Percentiles rank a stretch among this genome's conserved stretches.
Conservation (phyloP, 2,113 vertebrate species). For the Sinocyclocheilus maitianheensis region DNA sequence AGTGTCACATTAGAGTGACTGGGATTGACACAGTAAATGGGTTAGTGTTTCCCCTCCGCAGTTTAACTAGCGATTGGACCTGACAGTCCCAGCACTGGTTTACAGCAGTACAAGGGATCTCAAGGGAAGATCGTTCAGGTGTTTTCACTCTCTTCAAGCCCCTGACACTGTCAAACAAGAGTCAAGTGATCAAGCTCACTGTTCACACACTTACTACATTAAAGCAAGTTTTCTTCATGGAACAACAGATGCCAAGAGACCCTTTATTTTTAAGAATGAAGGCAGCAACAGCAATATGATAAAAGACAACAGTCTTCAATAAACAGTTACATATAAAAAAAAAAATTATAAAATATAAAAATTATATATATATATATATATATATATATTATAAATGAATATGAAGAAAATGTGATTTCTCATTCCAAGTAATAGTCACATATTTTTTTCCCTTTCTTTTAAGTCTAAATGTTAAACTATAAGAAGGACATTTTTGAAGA, state of each 20-base stretch:
- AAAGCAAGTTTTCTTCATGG: not conserved
- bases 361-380: no score
- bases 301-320: not conserved
- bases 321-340: not conserved
- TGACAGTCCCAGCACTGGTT: constrained; percentile 63
- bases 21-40: constrained; percentile 49
- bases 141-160: constrained; percentile 60
- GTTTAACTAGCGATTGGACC: constrained; percentile 49
- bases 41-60: constrained; percentile 60
- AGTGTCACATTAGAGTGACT: constrained; percentile 70
- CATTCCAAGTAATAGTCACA: no score
- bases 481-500: constrained; percentile 44
- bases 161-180: constrained; percentile 63
- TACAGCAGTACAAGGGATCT: constrained; percentile 25
- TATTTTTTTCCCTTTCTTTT: not conserved
- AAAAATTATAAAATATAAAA: no score
- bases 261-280: no score
- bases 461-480: constrained; percentile 12
- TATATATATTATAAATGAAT: no score
- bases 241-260: no score
- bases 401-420: no score
- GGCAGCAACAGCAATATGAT: not conserved
- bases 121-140: constrained; percentile 42
- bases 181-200: constrained; percentile 67
- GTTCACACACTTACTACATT: constrained; percentile 2